Base-by-base conservation (phyloP, 2,113 vertebrate genomes). In the Cathartes aura region DNA sequence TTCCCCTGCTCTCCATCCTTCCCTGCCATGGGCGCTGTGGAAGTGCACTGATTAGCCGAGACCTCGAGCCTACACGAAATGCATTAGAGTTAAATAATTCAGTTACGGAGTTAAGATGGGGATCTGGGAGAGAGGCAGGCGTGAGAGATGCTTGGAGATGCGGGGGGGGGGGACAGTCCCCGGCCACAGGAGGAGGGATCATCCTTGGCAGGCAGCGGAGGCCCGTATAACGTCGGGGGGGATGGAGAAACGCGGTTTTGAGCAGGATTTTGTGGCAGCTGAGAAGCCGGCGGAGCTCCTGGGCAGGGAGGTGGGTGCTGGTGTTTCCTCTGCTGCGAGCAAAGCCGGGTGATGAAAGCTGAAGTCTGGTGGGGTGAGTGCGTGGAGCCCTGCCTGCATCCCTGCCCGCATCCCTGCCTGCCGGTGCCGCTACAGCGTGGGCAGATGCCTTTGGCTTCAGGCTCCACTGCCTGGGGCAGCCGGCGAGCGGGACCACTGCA, bases 141-240 rank as follows among this genome's bases (percentile, higher is more conserved):
- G 4, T 1, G 18, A 60, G 60, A 38, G 66, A 24, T 14, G 68
- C 64, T 36, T 4, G 76, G 72, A 27, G 64, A 5, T 0, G 30
- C 30, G 7, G 48, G 67, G 59, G 66, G 52, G 34, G 9, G 42
- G 53, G 29, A 38, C 40, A 20, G 70, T 56, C 14, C 29, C 50
- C 60, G 8, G 68, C 36, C 4, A 19, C 40, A 12, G 79, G 85
- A 4, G 30, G 21, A 59, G 42, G 76, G 52, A 21, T 8, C 5
- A 3, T 5, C 47, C 82, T 1, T 3, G 43, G 50, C 73, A 15
- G 67, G 80, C 43, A 23, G 36, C 1, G 12, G 40, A 22, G 40
- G 19, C 8, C 13, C n/a, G 3, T 0, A 29, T 2, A 5, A 13
- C 27, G 1, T 6, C 2, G 47, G 24, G 45, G 13, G 19, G 15